Evolutionary conservation across 2,113 vertebrate species (phyloP).

Genomic region (Caranx melampygus): DNA sequence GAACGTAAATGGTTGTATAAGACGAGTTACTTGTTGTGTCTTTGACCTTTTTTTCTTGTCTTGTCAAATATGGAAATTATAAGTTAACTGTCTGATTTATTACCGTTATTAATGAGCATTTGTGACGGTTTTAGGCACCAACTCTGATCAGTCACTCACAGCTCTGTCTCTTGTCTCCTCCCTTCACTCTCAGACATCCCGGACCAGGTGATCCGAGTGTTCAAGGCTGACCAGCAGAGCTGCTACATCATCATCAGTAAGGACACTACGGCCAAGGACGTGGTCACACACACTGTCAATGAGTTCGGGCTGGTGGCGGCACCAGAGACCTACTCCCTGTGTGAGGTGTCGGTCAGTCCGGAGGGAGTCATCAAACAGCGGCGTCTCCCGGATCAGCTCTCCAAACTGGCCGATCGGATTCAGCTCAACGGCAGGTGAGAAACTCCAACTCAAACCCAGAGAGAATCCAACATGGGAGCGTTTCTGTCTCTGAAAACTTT

Average conservation of each 20-base stretch:
- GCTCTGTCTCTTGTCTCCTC: neutral
- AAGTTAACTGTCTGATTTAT: too few species aligned
- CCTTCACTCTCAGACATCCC: conserved; percentile 88
- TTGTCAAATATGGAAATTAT: too few species aligned
- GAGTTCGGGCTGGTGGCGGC: conserved; percentile 90
- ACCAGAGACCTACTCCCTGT: conserved; percentile 92
- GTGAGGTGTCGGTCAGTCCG: conserved; percentile 94
- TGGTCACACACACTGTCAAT: conserved; percentile 90
- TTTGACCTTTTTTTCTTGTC: neutral
- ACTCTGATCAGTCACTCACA: neutral
- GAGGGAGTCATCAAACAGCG: conserved; percentile 97
- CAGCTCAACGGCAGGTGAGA: conserved; percentile 94
- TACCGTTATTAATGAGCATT: too few species aligned
- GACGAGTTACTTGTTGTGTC: neutral
- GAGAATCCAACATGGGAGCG: neutral
- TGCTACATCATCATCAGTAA: conserved; percentile 99
- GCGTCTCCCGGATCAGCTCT: conserved; percentile 94
- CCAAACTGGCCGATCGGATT: conserved; percentile 96
- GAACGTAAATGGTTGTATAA: neutral
- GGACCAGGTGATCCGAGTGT: conserved; percentile 96
- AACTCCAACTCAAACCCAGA: neutral
- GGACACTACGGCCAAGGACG: conserved; percentile 97
- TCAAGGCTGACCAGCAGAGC: conserved; percentile 97
- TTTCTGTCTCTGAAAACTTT: neutral
- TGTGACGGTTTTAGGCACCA: neutral